phyloP scores from a whole-genome alignment of 2,113 vertebrate genomes.

The Neopipo cinnamomea region DNA sequence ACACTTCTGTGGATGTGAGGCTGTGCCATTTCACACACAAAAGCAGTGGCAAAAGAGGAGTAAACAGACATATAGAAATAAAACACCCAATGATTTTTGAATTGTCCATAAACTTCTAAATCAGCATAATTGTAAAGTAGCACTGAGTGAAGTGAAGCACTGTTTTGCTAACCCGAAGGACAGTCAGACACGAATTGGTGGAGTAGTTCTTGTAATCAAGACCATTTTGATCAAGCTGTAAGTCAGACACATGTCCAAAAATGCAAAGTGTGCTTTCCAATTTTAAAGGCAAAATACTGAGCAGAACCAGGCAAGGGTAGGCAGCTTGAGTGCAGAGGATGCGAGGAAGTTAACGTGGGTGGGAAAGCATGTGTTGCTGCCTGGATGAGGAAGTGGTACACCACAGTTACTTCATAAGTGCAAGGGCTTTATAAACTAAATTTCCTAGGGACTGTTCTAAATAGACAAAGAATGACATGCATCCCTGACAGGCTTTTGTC shows the following conservation, averaged over 20 bases:
- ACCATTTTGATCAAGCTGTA: neutral
- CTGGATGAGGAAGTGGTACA: constrained; percentile 86
- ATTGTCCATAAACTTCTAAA: neutral
- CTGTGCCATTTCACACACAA: neutral
- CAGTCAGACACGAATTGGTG: neutral
- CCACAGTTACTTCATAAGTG: constrained; percentile 84
- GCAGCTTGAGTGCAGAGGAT: constrained; percentile 18
- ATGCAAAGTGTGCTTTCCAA: neutral
- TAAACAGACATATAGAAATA: neutral
- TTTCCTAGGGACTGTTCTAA: constrained; percentile 73
- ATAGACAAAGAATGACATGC: constrained; percentile 75
- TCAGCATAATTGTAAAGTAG: neutral
- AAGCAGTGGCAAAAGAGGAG: neutral
- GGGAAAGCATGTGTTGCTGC: constrained; percentile 82
- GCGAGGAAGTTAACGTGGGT: constrained; percentile 76
- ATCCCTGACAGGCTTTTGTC: constrained; percentile 63
- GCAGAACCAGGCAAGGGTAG: neutral
- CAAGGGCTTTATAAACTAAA: constrained; percentile 80
- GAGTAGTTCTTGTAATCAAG: neutral
- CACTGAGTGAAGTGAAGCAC: neutral
- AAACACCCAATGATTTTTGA: neutral
- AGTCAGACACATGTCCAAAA: neutral
- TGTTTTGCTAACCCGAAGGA: neutral
- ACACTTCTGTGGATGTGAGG: neutral
- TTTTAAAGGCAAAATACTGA: constrained; percentile 26